A percentile compares a stretch with the other conserved stretches of the same genome.
Conservation (phyloP, 1,140 invertebrate species). For the Drosophila aff. region DNA sequence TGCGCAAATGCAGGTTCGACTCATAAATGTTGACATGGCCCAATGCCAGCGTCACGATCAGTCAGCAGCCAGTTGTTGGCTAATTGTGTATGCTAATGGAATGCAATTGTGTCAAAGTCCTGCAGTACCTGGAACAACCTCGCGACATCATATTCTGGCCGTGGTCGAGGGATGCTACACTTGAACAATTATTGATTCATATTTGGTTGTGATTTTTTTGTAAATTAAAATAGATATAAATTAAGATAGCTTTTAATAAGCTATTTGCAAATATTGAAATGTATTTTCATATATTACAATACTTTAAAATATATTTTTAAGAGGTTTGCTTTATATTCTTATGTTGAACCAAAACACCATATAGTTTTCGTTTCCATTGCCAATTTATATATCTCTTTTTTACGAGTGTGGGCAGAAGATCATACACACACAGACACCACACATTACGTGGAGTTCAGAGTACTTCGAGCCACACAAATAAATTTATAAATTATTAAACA, state of each 20-base stretch:
- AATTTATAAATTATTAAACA: constrained; percentile 83
- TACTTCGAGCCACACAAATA: constrained; percentile 62
- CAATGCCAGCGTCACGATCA: constrained; percentile 67
- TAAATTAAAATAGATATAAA: neutral
- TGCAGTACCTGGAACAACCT: constrained; percentile 66
- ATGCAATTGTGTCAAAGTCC: constrained; percentile 81
- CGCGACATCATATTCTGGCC: constrained; percentile 33
- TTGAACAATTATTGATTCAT: neutral
- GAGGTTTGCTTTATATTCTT: neutral
- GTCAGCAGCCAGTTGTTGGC: constrained; percentile 52
- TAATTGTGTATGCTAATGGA: constrained; percentile 83
- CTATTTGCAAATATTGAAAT: no score
- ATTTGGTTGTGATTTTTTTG: no score
- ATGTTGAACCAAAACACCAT: neutral
- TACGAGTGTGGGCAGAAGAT: constrained; percentile 2
- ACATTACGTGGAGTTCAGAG: constrained; percentile 71
- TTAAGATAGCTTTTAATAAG: no score
- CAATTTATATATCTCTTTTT: neutral
- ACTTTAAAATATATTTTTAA: neutral
- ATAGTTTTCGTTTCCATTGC: neutral
- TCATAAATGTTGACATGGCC: constrained; percentile 64
- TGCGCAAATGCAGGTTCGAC: constrained; percentile 53
- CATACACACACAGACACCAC: constrained; percentile 8
- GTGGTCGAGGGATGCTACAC: constrained; percentile 34
- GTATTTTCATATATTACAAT: no score